Conservation (phyloP, 2,113 vertebrate species). For the Taurulus bubalis region DNA sequence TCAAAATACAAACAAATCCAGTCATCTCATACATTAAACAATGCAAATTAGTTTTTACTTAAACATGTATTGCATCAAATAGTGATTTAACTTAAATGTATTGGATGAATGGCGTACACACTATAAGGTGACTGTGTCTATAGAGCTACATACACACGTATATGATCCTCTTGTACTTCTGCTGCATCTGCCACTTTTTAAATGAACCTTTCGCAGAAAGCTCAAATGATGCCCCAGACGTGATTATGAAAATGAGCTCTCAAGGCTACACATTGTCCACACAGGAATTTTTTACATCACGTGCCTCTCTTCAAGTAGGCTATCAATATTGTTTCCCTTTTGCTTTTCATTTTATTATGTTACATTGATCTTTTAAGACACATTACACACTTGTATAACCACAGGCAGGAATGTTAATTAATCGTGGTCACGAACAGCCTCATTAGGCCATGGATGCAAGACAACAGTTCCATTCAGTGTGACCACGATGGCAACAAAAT, state of each 20-base stretch:
- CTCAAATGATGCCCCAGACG: constrained; percentile 83
- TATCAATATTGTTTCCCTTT: constrained; percentile 34
- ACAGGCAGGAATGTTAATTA: constrained; percentile 17
- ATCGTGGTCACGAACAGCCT: constrained; percentile 19
- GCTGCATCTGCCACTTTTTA: constrained; percentile 76
- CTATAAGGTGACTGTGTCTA: neutral
- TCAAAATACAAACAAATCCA: too few relatives aligned
- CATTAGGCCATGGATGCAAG: constrained; percentile 9
- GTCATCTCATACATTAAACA: too few relatives aligned
- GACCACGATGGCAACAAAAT: constrained; percentile 8
- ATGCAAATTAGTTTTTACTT: too few relatives aligned
- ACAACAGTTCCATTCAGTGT: constrained; percentile 15
- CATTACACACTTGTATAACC: constrained; percentile 35
- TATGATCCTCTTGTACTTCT: constrained; percentile 13
- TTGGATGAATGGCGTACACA: neutral
- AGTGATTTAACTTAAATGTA: neutral
- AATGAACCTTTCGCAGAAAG: constrained; percentile 86
- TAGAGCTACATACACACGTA: constrained; percentile 20
- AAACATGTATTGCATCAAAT: too few relatives aligned
- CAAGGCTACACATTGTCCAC: constrained; percentile 61
- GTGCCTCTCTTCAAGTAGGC: constrained; percentile 30
- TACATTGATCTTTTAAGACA: constrained; percentile 37
- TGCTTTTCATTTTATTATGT: constrained; percentile 36
- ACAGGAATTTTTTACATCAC: constrained; percentile 55
- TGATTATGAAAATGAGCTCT: constrained; percentile 82